Evolutionary conservation across 2,888 invertebrate species (phyloP).

Genomic region (Gymnosoma rotundatum): DNA sequence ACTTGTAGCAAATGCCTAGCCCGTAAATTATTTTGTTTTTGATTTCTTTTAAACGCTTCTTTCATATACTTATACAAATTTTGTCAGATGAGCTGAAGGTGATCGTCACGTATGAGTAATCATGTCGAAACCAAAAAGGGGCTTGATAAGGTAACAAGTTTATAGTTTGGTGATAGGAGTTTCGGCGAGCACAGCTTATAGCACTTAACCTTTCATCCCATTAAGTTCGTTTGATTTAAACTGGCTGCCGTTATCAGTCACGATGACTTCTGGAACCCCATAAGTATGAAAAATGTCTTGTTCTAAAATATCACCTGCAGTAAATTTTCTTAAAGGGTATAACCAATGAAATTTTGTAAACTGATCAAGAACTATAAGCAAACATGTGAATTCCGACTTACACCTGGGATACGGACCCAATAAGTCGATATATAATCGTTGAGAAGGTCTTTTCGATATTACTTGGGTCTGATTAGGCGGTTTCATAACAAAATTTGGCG

Average conservation of each 20-base stretch:
- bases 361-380: slow-evolving; percentile 51
- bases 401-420: slow-evolving; percentile 58
- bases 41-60: too few relatives aligned
- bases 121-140: slow-evolving; percentile 26
- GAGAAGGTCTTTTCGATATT: slow-evolving; percentile 43
- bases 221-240: background rate
- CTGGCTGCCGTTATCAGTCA: background rate
- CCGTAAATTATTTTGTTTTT: too few relatives aligned
- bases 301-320: background rate
- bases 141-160: slow-evolving; percentile 32
- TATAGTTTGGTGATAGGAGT: slow-evolving; percentile 27
- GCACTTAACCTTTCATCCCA: slow-evolving; percentile 35
- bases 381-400: background rate
- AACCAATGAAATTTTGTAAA: slow-evolving; percentile 55
- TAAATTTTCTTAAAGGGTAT: slow-evolving; percentile 14
- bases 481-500: background rate
- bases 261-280: background rate
- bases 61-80: too few relatives aligned
- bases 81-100: too few relatives aligned
- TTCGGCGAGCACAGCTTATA: slow-evolving; percentile 49
- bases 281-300: background rate
- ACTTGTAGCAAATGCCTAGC: too few relatives aligned
- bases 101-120: too few relatives aligned
- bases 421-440: slow-evolving; percentile 61
- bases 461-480: background rate